Base-by-base conservation (phyloP, 2,113 vertebrate species). In the Tenrec ecaudatus region DNA sequence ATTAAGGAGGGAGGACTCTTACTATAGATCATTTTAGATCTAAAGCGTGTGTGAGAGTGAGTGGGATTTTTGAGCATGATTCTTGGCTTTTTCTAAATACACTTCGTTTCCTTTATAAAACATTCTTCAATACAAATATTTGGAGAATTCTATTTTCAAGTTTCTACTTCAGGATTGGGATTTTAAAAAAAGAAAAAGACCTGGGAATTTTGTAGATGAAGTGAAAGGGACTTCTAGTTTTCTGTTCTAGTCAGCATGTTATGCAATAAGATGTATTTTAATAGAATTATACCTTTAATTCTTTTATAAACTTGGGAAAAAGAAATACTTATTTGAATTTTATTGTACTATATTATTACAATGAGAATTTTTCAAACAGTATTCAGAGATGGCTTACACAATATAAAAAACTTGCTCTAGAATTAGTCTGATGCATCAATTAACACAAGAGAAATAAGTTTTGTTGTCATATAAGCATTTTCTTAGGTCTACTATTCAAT, bases 341-440 rank as follows among this genome's bases (percentile, higher is more conserved):
- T 69, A 68, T 92, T 93, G 83, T 9, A 77, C 53, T 31, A 36
- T 53, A 23, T 93, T 77, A 71, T 57, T 76, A n/a, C 0, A 82
- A 36, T 71, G 31, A 64, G 68, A 38, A 91, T 14, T 60, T 23
- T 94, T 84, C 15, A 89, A 84, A 78, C 11, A 78, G 2, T 2
- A 58, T 57, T 62, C 10, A 93, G 60, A 53, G 9, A 53, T 53
- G 47, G 47, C 47, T 53, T 20, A 83, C 53, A 77, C 80, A 1
- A 66, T 43, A 81, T 62, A 88, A 47, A 75, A 11, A 4, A 3
- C 57, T 27, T 75, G 1, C 11, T 83, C 16, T 88, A 69, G 10
- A 90, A 90, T 85, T 90, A 73, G 47, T 64, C 76, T 31, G 16
- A 88, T 31, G 33, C n/a, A 83, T 84, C 88, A 90, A 82, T 89